Percentiles rank a stretch among this genome's conserved stretches.
These are phyloP conservation scores for Cryptoblepharus egeriae DNA, from an alignment of 2,797 vertebrate genomes.

Conservation along the genomic window DNA sequence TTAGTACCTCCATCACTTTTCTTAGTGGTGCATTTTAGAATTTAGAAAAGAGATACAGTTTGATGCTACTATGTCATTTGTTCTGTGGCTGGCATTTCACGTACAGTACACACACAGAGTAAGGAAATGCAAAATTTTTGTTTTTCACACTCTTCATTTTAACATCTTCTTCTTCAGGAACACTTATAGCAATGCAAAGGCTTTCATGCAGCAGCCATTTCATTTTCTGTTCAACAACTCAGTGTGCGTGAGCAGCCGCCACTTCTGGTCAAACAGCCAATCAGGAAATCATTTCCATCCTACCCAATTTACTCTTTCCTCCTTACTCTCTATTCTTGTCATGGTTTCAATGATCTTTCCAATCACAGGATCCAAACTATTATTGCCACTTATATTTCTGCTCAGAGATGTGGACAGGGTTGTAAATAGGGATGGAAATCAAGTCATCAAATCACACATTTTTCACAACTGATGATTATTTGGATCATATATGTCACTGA, in stretches of 20 bases:
- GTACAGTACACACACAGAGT: background rate
- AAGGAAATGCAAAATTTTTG: background rate
- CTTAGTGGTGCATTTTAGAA: constrained; percentile 5
- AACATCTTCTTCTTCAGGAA: background rate
- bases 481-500: too few species aligned
- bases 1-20: constrained; percentile 1
- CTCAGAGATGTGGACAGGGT: background rate
- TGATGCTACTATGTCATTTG: background rate
- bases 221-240: background rate
- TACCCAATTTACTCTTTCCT: background rate
- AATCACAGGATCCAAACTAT: background rate
- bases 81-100: background rate
- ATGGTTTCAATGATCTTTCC: background rate
- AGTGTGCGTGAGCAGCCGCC: background rate
- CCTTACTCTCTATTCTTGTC: background rate
- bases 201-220: background rate
- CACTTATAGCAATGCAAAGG: background rate
- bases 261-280: background rate
- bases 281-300: background rate
- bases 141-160: background rate
- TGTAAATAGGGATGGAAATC: too few species aligned
- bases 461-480: too few species aligned
- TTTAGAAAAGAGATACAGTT: background rate
- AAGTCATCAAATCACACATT: too few species aligned
- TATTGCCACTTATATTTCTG: background rate